Evolutionary conservation across 2,797 vertebrate species (phyloP), one percentile per base, ranked within the genome.

Genomic region (Cossypha niveicapilla): DNA sequence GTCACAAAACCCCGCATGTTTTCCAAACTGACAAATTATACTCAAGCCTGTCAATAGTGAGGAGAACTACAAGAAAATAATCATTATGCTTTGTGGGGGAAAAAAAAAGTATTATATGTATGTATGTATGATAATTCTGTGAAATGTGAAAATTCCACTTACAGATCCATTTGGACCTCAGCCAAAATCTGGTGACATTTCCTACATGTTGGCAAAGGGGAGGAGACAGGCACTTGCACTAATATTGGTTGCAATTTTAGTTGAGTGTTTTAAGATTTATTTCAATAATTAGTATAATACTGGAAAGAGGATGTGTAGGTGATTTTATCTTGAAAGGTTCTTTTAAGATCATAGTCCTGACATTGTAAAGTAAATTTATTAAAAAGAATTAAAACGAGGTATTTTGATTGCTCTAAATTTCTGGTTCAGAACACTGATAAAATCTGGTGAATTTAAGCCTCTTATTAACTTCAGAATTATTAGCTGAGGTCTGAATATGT

Each of bases 31-130:
- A 34, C 22, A 72, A 73, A 48, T 23, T 47, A 10, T 9, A 32
- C 15, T 70, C 1, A 4, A 75, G 16, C 13, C 37, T 74, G 51
- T 45, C 28, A 24, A 34, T 6, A 8, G 16, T 0, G 3, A 14
- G 7, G 4, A 19, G 9, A 61, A 35, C 28, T 21, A 9, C 15
- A 81, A 37, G 17, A 21, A 61, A 85, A 60, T 50, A 32, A 41
- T 37, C 2, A 28, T 22, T 30, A 9, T 66, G 10, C 32, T 90
- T 24, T 3, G 23, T 51, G 37, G 24, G 21, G 4, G 8, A 14
- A 13, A 47, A 8, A 47, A 14, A 47, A 15, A 47, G 45, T 47
- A 44, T 37, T 44, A 4, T 34, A 22, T 42, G 2, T 58, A 28
- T 51, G 8, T 24, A 21, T 53, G 15, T 58, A 21, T 70, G 11